A percentile compares a stretch with the other conserved stretches of the same genome.
These are phyloP conservation scores for Haemorhous mexicanus DNA, from an alignment of 2,113 vertebrate species.

Conservation along the genomic window DNA sequence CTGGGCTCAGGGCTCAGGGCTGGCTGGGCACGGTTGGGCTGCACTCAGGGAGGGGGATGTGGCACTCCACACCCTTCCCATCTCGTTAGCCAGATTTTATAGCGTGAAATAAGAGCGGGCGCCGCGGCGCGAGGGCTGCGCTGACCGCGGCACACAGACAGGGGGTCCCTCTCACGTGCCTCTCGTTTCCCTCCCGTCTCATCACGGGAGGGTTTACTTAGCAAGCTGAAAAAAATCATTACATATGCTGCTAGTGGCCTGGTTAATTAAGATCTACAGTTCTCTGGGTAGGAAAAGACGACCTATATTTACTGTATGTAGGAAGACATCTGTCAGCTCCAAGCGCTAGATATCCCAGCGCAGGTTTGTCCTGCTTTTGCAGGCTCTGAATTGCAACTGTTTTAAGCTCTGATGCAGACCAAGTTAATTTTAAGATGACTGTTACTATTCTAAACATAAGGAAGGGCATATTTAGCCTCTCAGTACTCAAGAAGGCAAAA, in stretches of 20 bases:
- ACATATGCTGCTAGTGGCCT: constrained; percentile 61
- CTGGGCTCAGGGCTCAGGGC: neutral
- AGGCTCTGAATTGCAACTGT: constrained; percentile 46
- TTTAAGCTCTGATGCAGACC: constrained; percentile 56
- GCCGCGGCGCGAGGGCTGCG: fast-evolving
- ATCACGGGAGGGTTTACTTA: constrained; percentile 25
- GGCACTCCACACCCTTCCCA: neutral
- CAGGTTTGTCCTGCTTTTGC: constrained; percentile 63
- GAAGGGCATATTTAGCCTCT: constrained; percentile 70
- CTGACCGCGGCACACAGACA: neutral
- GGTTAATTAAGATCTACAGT: constrained; percentile 67
- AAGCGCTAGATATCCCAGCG: constrained; percentile 2
- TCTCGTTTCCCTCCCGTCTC: neutral
- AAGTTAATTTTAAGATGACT: constrained; percentile 64
- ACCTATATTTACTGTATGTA: constrained; percentile 65
- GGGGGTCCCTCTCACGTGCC: neutral
- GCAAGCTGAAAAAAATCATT: constrained; percentile 50
- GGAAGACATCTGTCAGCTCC: constrained; percentile 63
- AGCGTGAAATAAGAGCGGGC: neutral
- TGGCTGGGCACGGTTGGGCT: neutral
- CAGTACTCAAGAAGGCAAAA: constrained; percentile 60
- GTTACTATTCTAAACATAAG: constrained; percentile 69
- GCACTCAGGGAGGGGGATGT: neutral
- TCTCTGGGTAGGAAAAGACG: constrained; percentile 58
- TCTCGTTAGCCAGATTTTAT: neutral